These are phyloP conservation scores for Oryzias melastigma DNA, from an alignment of 2,113 vertebrate species.

Conservation along the genomic window DNA sequence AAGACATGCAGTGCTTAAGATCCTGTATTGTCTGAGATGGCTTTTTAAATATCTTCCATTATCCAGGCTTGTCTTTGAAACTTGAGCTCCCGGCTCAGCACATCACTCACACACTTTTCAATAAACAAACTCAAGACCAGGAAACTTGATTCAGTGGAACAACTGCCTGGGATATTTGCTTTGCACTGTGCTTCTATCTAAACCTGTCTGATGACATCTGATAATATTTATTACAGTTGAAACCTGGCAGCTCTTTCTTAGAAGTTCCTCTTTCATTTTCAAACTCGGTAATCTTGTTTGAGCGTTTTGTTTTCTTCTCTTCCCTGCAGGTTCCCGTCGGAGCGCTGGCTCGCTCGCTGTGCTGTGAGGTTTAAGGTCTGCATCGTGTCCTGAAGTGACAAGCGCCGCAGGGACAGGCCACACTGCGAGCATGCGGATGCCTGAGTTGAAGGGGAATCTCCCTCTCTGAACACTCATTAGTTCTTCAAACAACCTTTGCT, in stretches of 20 bases:
- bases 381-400: constrained; percentile 43
- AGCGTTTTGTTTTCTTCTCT: background rate
- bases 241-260: background rate
- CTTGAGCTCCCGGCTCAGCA: constrained; percentile 37
- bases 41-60: constrained; percentile 60
- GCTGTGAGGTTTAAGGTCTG: constrained; percentile 23
- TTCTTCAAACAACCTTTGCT: constrained; percentile 43
- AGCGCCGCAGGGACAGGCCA: constrained; percentile 40
- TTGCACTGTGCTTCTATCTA: background rate
- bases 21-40: constrained; percentile 56
- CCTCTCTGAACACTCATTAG: constrained; percentile 52
- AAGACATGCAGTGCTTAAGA: constrained; percentile 56
- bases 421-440: constrained; percentile 28
- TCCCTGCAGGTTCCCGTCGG: background rate
- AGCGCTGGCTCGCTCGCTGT: constrained; percentile 2
- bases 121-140: constrained; percentile 21
- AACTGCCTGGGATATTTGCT: background rate
- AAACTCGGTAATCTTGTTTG: constrained; percentile 3
- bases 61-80: constrained; percentile 69
- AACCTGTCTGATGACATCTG: constrained; percentile 16
- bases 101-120: constrained; percentile 28
- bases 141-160: background rate
- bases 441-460: constrained; percentile 54
- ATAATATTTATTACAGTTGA: constrained; percentile 15
- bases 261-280: constrained; percentile 27